A percentile compares a stretch with the other conserved stretches of the same genome.
phyloP scores from a whole-genome alignment of 2,888 invertebrate genomes.

The Coenonympha arcania region DNA sequence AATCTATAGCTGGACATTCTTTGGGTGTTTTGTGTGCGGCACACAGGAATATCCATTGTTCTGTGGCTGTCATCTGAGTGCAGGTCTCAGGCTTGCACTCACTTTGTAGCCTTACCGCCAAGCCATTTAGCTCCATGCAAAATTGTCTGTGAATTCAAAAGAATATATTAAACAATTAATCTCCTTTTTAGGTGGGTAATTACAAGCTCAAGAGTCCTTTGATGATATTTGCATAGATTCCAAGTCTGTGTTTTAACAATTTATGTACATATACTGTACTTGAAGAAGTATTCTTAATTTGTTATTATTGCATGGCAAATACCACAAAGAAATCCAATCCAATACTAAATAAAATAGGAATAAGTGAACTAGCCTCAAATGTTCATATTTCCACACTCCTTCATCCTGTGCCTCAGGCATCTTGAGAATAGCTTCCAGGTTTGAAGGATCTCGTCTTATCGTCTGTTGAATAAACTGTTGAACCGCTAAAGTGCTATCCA shows the following conservation, averaged over 20 bases:
- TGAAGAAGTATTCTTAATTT: too few species aligned
- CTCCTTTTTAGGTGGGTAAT: too few species aligned
- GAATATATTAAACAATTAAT: too few species aligned
- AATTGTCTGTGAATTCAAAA: constrained; percentile 82
- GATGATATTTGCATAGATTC: too few species aligned
- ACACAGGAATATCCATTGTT: constrained; percentile 99
- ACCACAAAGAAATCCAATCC: too few species aligned
- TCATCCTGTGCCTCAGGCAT: constrained; percentile 99
- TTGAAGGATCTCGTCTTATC: constrained; percentile 92
- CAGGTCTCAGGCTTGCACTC: constrained; percentile 98
- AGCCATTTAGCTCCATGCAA: constrained; percentile 99
- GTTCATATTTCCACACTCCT: constrained; percentile 99
- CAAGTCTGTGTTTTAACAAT: too few species aligned
- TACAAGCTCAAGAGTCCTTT: too few species aligned
- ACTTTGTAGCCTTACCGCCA: constrained; percentile 95
- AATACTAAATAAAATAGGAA: too few species aligned
- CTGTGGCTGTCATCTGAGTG: constrained; percentile 99
- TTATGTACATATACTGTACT: too few species aligned
- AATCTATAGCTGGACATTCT: constrained; percentile 99
- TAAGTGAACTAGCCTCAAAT: too few species aligned
- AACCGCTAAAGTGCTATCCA: constrained; percentile 98
- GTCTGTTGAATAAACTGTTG: constrained; percentile 99
- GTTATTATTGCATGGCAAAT: too few species aligned
- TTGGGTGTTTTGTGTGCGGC: constrained; percentile 99
- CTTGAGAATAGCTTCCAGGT: constrained; percentile 93